Conservation (phyloP, 2,113 vertebrate genomes). For the Melospiza georgiana region DNA sequence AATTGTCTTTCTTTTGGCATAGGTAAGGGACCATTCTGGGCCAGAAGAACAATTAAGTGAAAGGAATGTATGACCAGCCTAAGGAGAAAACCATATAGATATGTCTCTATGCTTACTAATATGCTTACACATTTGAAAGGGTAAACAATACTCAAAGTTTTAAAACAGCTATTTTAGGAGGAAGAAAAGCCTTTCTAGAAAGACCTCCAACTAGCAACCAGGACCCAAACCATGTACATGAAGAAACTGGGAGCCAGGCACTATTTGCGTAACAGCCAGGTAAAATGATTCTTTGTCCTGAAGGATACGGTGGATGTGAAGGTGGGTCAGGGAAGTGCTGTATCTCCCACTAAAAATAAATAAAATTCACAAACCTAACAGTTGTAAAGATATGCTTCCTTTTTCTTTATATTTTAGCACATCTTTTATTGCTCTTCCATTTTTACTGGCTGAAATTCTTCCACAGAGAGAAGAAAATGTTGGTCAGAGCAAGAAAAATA, state of each 20-base stretch:
- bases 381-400: neutral
- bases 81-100: neutral
- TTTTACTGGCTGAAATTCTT: neutral
- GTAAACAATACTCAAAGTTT: neutral
- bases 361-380: slow-evolving; percentile 4
- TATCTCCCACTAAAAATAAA: neutral
- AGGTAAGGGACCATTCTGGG: neutral
- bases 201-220: neutral
- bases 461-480: neutral
- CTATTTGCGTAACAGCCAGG: neutral
- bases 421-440: neutral
- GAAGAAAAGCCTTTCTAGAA: neutral
- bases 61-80: neutral
- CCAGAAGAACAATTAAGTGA: neutral
- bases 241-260: neutral
- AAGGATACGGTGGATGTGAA: neutral
- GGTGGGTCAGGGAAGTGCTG: neutral
- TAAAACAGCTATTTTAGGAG: neutral
- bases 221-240: neutral
- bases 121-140: neutral
- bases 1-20: neutral
- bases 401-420: neutral
- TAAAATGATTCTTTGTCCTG: slow-evolving; percentile 29
- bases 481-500: neutral
- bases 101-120: neutral